These are phyloP conservation scores for Euwallacea fornicatus DNA, from an alignment of 1,140 invertebrate genomes.

Conservation along the genomic window DNA sequence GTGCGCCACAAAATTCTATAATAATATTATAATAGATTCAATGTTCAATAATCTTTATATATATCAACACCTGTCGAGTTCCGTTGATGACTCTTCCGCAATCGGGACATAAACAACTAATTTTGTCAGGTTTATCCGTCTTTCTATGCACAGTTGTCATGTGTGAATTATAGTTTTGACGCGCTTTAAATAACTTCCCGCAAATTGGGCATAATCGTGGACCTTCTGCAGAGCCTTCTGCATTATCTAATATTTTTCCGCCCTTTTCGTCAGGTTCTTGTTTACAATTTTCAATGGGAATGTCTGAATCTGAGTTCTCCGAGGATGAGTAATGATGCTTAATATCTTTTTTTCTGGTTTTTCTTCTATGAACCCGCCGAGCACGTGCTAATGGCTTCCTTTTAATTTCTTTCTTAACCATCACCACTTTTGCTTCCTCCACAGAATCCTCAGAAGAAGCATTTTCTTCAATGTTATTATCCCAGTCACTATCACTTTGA, in stretches of 20 bases:
- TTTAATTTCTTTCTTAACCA: too few species aligned
- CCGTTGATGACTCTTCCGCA: conserved; percentile 33
- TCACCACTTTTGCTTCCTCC: too few species aligned
- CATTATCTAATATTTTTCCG: too few species aligned
- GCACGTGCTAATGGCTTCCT: too few species aligned
- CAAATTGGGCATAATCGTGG: conserved; percentile 27
- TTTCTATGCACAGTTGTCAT: conserved; percentile 33
- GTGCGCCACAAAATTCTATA: conserved; percentile 34
- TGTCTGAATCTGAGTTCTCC: too few species aligned
- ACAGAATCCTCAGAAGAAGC: too few species aligned
- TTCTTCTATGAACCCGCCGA: too few species aligned
- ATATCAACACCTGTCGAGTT: conserved; percentile 24
- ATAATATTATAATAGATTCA: background rate
- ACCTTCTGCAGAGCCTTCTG: background rate
- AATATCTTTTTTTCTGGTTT: too few species aligned
- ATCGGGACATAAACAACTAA: conserved; percentile 36
- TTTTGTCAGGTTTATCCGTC: conserved; percentile 30
- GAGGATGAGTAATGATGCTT: too few species aligned
- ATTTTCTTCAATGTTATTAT: background rate
- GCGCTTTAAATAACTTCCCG: conserved; percentile 34
- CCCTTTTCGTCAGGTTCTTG: too few species aligned
- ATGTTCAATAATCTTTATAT: background rate
- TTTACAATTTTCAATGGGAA: too few species aligned
- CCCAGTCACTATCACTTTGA: background rate
- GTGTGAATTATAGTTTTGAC: conserved; percentile 32